A percentile compares a stretch with the other conserved stretches of the same genome.
phyloP scores from a whole-genome alignment of 2,888 invertebrate genomes.

The Leistus spinibarbis region DNA sequence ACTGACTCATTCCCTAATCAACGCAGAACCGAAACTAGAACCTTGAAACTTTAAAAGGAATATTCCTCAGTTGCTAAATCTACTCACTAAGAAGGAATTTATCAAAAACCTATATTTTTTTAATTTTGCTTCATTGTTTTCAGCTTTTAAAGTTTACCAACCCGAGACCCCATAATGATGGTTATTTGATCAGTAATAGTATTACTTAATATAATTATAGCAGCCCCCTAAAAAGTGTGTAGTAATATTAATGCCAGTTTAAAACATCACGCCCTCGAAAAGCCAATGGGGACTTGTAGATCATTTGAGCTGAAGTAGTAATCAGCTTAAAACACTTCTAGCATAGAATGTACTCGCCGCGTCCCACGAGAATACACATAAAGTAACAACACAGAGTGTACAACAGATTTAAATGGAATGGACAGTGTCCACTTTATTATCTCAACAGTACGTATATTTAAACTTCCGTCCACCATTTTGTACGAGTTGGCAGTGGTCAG shows the following conservation, averaged over 20 bases:
- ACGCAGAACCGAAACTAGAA: too few species aligned
- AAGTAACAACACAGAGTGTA: conserved; percentile 49
- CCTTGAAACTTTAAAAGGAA: too few species aligned
- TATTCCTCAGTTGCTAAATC: too few species aligned
- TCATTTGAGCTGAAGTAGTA: conserved; percentile 16
- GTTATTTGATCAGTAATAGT: not conserved
- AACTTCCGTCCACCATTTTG: conserved; percentile 14
- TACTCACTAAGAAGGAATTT: too few species aligned
- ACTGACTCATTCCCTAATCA: too few species aligned
- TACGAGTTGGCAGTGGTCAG: not conserved
- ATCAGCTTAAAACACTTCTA: conserved; percentile 31
- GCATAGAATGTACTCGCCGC: conserved; percentile 16
- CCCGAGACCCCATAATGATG: not conserved
- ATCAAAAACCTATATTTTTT: too few species aligned
- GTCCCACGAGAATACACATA: conserved; percentile 47
- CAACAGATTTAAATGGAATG: conserved; percentile 54
- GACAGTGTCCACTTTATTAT: conserved; percentile 55
- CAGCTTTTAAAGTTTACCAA: not conserved
- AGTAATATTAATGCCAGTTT: conserved; percentile 31
- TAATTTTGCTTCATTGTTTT: too few species aligned
- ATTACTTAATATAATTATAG: conserved; percentile 8
- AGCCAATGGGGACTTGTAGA: conserved; percentile 17
- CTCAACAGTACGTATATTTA: conserved; percentile 48
- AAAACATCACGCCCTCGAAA: conserved; percentile 18
- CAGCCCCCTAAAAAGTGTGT: not conserved